These are phyloP conservation scores for Nesogale talazaci DNA, from an alignment of 2,113 vertebrate species.

Conservation along the genomic window DNA sequence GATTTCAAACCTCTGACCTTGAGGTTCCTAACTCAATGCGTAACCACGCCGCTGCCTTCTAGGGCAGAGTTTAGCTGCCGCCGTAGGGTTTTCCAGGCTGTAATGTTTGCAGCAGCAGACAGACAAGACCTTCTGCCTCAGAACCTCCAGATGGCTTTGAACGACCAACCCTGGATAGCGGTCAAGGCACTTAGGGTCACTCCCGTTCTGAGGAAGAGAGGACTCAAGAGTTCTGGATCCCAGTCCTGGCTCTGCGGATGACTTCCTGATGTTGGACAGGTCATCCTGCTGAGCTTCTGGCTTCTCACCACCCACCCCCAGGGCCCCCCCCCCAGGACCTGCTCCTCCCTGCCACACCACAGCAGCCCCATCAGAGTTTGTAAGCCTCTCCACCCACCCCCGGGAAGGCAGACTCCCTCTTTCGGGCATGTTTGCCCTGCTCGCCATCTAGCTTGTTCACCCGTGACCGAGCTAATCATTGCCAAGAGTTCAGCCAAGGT, in stretches of 20 bases:
- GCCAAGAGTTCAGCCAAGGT: slow-evolving; percentile 17
- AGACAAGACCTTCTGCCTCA: background rate
- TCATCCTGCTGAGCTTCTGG: background rate
- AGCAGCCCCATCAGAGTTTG: no score
- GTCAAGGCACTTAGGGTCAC: background rate
- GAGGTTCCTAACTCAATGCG: no score
- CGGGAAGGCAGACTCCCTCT: background rate
- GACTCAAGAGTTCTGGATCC: background rate
- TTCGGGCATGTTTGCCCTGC: background rate
- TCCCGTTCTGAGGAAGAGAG: background rate
- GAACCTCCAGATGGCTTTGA: background rate
- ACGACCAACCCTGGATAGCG: background rate
- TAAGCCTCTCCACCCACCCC: fast-evolving
- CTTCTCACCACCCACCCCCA: no score
- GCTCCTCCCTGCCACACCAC: no score
- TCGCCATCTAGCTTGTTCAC: background rate
- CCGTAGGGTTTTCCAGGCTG: background rate
- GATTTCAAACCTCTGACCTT: no score
- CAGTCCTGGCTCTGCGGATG: background rate
- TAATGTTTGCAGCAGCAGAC: no score
- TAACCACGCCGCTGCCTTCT: background rate
- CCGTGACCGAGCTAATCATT: slow-evolving; percentile 62
- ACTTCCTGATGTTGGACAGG: background rate
- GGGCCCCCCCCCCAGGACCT: no score
- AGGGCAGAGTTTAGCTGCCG: background rate